phyloP scores from a whole-genome alignment of 2,113 vertebrate species.

The Axis porcinus region DNA sequence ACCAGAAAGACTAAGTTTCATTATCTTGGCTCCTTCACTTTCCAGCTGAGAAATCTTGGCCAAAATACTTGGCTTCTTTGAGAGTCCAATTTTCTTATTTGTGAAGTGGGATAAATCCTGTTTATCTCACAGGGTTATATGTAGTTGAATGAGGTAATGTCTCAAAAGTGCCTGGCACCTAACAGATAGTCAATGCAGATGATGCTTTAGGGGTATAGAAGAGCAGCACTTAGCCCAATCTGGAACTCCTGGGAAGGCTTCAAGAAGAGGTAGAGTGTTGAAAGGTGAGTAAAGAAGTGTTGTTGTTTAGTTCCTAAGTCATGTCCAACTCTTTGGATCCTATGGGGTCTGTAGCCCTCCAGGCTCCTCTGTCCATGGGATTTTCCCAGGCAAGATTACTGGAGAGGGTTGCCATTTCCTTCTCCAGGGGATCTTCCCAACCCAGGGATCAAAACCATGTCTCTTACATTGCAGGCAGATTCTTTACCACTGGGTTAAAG shows the following conservation, averaged over 20 bases:
- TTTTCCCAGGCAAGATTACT: not conserved
- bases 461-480: not conserved
- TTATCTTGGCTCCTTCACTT: slow-evolving; percentile 6
- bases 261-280: no score
- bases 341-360: not conserved
- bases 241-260: not conserved
- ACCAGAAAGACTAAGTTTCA: not conserved
- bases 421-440: not conserved
- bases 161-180: slow-evolving; percentile 40
- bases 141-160: slow-evolving; percentile 57
- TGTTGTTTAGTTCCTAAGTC: not conserved
- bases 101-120: slow-evolving; percentile 41
- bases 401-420: not conserved
- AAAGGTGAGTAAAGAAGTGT: not conserved
- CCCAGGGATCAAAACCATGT: not conserved
- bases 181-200: not conserved
- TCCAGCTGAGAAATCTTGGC: slow-evolving; percentile 30
- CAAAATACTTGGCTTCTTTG: slow-evolving; percentile 24
- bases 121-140: not conserved
- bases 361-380: not conserved
- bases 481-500: not conserved
- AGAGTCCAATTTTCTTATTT: slow-evolving; percentile 50
- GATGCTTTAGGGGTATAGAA: not conserved
- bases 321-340: not conserved
- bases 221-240: not conserved